Percentiles rank a stretch among this genome's conserved stretches.
These are phyloP conservation scores for Phyllotis vaccarum DNA, from an alignment of 2,797 vertebrate genomes.

Conservation along the genomic window DNA sequence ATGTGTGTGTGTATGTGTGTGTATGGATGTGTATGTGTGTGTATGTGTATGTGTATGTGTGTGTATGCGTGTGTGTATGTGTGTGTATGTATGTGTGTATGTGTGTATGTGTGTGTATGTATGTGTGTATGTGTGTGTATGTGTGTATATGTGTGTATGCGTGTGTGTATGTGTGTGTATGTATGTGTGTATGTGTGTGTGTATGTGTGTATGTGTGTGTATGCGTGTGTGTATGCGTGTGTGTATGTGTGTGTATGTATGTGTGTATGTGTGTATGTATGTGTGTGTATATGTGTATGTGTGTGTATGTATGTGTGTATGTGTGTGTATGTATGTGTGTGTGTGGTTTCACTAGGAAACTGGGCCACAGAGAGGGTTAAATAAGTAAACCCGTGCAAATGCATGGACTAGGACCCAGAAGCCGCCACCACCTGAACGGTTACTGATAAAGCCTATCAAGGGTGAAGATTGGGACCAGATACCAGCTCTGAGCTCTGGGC, in stretches of 20 bases:
- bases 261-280: too few species aligned
- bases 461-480: neutral
- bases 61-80: neutral
- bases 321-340: neutral
- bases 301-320: too few species aligned
- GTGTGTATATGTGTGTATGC: too few species aligned
- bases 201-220: neutral
- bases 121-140: too few species aligned
- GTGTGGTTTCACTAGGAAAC: neutral
- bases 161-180: too few species aligned
- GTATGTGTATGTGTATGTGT: neutral
- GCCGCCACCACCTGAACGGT: fast-evolving
- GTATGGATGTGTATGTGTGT: too few species aligned
- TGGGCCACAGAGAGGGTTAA: neutral
- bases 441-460: neutral
- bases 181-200: neutral
- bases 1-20: too few species aligned
- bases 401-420: neutral
- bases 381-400: neutral
- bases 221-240: neutral
- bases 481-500: neutral
- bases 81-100: neutral
- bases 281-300: too few species aligned
- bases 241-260: neutral
- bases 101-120: neutral